These are phyloP conservation scores for Gnatocerus cornutus DNA, from an alignment of 2,888 invertebrate species.

Conservation along the genomic window DNA sequence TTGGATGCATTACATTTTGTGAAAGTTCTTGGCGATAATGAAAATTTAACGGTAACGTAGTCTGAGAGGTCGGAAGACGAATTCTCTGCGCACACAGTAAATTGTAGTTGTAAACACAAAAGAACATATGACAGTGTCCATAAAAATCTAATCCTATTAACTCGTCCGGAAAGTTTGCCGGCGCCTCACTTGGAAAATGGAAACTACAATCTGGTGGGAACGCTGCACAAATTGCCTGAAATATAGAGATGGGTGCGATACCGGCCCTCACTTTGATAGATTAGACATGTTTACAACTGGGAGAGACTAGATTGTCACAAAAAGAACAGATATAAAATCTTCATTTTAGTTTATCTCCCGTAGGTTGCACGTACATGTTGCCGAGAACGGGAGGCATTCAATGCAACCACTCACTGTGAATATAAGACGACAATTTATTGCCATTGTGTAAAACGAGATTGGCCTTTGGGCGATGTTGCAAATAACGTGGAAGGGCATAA, in stretches of 20 bases:
- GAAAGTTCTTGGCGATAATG: too few species aligned
- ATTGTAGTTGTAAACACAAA: conserved; percentile 65
- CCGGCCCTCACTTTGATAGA: conserved; percentile 61
- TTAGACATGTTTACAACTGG: conserved; percentile 61
- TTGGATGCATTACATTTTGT: too few species aligned
- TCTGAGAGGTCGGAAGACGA: conserved; percentile 58
- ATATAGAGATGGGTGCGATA: conserved; percentile 59
- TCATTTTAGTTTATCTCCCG: conserved; percentile 38
- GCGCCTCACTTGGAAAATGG: conserved; percentile 62
- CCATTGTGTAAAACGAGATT: conserved; percentile 26
- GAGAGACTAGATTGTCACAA: conserved; percentile 55
- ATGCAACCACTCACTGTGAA: conserved; percentile 33
- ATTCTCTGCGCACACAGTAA: conserved; percentile 61
- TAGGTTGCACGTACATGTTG: conserved; percentile 18
- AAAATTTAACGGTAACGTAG: too few species aligned
- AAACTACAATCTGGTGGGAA: conserved; percentile 58
- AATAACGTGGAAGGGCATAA: conserved; percentile 12
- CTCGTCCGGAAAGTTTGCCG: conserved; percentile 65
- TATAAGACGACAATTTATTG: conserved; percentile 37
- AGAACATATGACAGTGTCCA: conserved; percentile 70
- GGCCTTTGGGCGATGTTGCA: conserved; percentile 24
- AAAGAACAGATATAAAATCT: conserved; percentile 45
- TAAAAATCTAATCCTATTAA: conserved; percentile 71
- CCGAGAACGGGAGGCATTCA: conserved; percentile 16
- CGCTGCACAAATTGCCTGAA: conserved; percentile 55